Evolutionary conservation across 2,113 vertebrate species (phyloP), one percentile per base, ranked within the genome.

Genomic region (Phodopus roborovskii): DNA sequence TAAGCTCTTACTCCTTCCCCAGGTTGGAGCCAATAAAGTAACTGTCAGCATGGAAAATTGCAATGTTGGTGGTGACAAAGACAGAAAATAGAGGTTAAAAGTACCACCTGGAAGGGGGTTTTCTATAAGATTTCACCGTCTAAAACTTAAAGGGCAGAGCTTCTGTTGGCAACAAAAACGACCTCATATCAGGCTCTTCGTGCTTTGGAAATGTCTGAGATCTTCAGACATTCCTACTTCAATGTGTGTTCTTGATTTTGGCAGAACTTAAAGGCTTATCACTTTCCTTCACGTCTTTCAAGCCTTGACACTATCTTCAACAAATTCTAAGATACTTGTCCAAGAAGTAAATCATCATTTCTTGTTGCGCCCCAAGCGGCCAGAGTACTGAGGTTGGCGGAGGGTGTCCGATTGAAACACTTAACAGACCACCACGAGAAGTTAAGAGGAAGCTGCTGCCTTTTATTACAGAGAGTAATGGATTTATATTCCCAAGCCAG

Each of bases 281-380:
- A 50, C 11, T 79, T 95, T 85, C 13, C 33, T 93, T 96, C 81
- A 0, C 26, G 88, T 53, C 48, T 79, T 91, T 85, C 8, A 85
- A 19, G 9, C 74, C 28, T 30, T 79, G 48, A 70, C 9, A 39
- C 17, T 78, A 17, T 92, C n/a, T 78, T 94, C 39, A 89, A 83
- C 22, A 97, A 96, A 86, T 97, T 91, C 91, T 92, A 90, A 97
- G 92, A 94, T 97, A 42, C 77, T 78, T 95, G 97, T 96, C 96
- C 92, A 97, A 79, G 62, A 71, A 74, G 92, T 94, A 97, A 97
- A 91, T 20, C 50, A 75, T 97, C 82, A 74, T 90, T 97, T 95
- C n/a, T 75, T 88, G 45, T 6, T 6, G 45, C 45, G 45, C 45
- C 45, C n/a, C 45, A 45, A 45, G 45, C 45, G 45, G 45, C 45